These are phyloP conservation scores for Theropithecus gelada DNA, from an alignment of 2,113 vertebrate species.

Conservation along the genomic window DNA sequence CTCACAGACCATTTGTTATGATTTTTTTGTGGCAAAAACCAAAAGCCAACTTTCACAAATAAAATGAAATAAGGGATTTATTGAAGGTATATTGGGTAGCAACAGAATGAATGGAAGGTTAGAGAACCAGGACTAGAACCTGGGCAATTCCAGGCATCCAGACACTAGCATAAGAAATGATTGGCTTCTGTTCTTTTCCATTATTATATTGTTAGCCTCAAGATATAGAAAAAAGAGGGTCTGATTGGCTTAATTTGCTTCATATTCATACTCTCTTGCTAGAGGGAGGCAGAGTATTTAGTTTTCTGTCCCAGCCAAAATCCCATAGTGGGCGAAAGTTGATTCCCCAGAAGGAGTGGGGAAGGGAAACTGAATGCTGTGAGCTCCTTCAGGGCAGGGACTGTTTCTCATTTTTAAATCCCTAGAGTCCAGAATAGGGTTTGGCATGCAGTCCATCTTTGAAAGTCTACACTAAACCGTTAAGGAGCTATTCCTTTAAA, in stretches of 20 bases:
- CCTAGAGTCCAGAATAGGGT: neutral
- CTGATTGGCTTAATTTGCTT: neutral
- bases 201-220: neutral
- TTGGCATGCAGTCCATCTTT: neutral
- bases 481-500: neutral
- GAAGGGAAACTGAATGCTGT: neutral
- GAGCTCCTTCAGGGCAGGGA: neutral
- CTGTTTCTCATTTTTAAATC: neutral
- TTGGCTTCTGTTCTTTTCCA: neutral
- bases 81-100: neutral
- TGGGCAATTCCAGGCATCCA: neutral
- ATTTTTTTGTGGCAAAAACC: neutral
- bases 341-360: neutral
- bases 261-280: neutral
- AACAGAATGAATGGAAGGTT: neutral
- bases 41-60: neutral
- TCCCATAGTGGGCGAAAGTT: neutral
- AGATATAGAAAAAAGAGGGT: neutral
- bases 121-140: neutral
- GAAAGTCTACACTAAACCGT: neutral
- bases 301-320: neutral
- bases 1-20: neutral
- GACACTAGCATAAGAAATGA: neutral
- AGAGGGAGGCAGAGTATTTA: neutral
- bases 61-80: neutral